Conservation (phyloP, 1,140 invertebrate genomes). For the Dreissena polymorpha region DNA sequence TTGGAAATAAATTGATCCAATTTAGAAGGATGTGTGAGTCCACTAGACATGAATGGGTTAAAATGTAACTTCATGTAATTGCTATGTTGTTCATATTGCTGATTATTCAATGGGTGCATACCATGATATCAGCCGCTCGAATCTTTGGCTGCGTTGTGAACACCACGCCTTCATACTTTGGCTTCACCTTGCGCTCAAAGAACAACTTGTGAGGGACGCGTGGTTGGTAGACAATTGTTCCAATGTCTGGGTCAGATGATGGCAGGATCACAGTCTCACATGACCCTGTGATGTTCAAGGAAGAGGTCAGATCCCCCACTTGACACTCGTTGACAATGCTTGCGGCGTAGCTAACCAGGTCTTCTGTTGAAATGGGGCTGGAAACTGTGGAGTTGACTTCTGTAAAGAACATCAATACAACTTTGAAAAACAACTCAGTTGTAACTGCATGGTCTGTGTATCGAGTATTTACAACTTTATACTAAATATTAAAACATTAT, state of each 20-base stretch:
- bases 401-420: background rate
- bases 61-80: no score
- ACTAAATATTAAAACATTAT: no score
- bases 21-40: no score
- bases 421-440: background rate
- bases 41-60: no score
- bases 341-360: slow-evolving; percentile 20
- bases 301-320: slow-evolving; percentile 28
- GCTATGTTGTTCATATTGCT: no score
- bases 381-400: slow-evolving; percentile 27
- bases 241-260: slow-evolving; percentile 1
- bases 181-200: slow-evolving; percentile 2
- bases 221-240: slow-evolving; percentile 26
- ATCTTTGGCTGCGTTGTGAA: slow-evolving; percentile 38
- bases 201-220: slow-evolving; percentile 35
- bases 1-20: no score
- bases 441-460: background rate
- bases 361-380: background rate
- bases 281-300: slow-evolving; percentile 20
- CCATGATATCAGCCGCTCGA: slow-evolving; percentile 26
- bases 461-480: no score
- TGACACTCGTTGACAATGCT: slow-evolving; percentile 47
- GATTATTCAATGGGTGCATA: slow-evolving; percentile 1
- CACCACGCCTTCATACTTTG: slow-evolving; percentile 33
- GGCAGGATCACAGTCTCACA: slow-evolving; percentile 37